Evolutionary conservation across 2,888 invertebrate species (phyloP).

Genomic region (Ochropacha duplaris): DNA sequence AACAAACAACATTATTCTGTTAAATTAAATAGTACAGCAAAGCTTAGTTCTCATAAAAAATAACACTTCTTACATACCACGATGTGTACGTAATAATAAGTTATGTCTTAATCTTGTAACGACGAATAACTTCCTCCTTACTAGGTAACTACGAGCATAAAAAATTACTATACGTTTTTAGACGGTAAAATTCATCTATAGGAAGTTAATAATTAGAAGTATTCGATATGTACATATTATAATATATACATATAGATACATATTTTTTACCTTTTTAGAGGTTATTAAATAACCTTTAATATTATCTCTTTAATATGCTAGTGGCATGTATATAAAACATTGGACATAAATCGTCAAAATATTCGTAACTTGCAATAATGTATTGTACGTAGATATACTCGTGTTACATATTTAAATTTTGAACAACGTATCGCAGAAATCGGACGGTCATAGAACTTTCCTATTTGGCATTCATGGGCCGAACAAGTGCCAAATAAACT

Average conservation of each 20-base stretch:
- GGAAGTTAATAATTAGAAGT: not conserved
- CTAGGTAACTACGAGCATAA: not conserved
- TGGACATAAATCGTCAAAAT: slow-evolving; percentile 29
- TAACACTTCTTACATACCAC: not conserved
- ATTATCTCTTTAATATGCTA: too few species aligned
- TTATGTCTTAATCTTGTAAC: not conserved
- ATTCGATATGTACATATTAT: not conserved
- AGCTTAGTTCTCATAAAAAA: not conserved
- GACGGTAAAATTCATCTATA: not conserved
- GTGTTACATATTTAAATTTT: slow-evolving; percentile 42
- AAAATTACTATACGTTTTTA: not conserved
- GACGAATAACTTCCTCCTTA: not conserved
- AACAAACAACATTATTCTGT: not conserved
- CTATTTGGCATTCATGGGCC: slow-evolving; percentile 74
- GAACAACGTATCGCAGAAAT: slow-evolving; percentile 28
- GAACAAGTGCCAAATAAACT: slow-evolving; percentile 74
- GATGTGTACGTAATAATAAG: not conserved
- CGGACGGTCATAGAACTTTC: slow-evolving; percentile 70
- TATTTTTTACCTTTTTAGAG: too few species aligned
- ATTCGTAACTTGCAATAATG: slow-evolving; percentile 32
- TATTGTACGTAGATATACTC: slow-evolving; percentile 9
- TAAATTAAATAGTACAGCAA: not conserved
- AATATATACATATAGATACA: not conserved
- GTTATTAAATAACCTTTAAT: too few species aligned
- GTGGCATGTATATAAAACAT: not conserved